Evolutionary conservation across 2,888 invertebrate species (phyloP), one percentile per base, ranked within the genome.

Genomic region (Latrodectus elegans): DNA sequence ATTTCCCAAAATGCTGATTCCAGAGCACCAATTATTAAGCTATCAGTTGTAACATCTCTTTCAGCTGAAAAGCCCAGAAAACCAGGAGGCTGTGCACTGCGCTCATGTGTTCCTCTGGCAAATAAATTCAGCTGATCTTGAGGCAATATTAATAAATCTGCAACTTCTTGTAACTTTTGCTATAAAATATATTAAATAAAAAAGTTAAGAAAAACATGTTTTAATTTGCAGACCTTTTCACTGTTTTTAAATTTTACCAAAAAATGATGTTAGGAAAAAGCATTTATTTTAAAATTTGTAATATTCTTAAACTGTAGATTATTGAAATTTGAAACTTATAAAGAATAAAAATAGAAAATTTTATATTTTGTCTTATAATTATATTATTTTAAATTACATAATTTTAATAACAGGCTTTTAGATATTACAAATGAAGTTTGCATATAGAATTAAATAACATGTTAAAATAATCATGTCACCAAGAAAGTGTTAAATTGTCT

Each of bases 1-100:
- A 95, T 95, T 91, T 95, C 94, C 91, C 94, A 93, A 92, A 96
- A 97, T 6, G 96, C 95, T 79, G 95, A 93, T 92, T 97, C 96
- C 78, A 97, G 92, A 1, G 96, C 96, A 75, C 97, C 97, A 87
- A 94, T 93, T 51, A 97, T 94, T 71, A 96, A 92, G 84, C 94
- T 93, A 91, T 95, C 95, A 86, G 93, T 93, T 17, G 94, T 93
- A 17, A 94, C 84, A 55, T 84, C 75, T 70, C 78, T 73, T 14
- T 79, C 76, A 9, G 77, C 60, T 9, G 76, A 26, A 22, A 81
- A 74, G 9, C 88, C 79, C 15, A 68, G 75, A 78, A 82, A 82
- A 53, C 78, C 81, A 53, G 81, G 73, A 49, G 85, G 84, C 17
- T 82, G 84, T 26, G 78, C 51, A 75, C 73, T 84, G 51, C 87